Conservation (phyloP, 2,888 invertebrate species). For the Spodoptera littoralis region DNA sequence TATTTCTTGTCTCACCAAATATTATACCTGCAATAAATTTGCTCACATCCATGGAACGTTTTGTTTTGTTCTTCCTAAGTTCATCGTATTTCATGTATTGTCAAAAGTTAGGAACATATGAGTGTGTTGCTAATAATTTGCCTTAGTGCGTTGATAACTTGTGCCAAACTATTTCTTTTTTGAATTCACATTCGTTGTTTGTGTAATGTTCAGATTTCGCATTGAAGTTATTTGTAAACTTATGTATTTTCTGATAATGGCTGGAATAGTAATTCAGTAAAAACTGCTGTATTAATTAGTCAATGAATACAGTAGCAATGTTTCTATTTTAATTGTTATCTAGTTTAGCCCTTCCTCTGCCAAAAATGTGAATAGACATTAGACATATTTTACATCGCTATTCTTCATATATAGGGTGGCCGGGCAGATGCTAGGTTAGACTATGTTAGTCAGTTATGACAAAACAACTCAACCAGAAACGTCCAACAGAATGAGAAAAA, state of each 20-base stretch:
- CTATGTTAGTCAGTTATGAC: too few relatives aligned
- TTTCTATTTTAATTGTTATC: too few relatives aligned
- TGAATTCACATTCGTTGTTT: neutral
- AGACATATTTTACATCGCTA: too few relatives aligned
- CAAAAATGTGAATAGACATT: too few relatives aligned
- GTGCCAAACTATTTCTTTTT: neutral
- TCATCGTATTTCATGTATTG: slow-evolving; percentile 14
- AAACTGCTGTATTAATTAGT: too few relatives aligned
- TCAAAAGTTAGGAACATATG: slow-evolving; percentile 39
- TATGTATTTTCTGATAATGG: neutral
- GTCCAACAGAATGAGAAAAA: too few relatives aligned
- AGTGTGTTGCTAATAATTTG: slow-evolving; percentile 5
- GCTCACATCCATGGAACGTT: slow-evolving; percentile 34
- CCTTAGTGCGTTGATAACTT: slow-evolving; percentile 1
- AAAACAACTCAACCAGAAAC: too few relatives aligned
- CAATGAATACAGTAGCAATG: too few relatives aligned
- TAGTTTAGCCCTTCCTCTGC: too few relatives aligned
- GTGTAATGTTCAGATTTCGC: neutral
- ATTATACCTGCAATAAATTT: slow-evolving; percentile 36
- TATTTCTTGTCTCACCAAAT: slow-evolving; percentile 40
- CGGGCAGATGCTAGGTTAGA: too few relatives aligned
- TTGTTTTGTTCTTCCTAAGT: slow-evolving; percentile 26
- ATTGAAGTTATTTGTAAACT: neutral
- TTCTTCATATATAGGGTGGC: too few relatives aligned
- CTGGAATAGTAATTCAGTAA: neutral